Conservation (phyloP, 2,113 vertebrate genomes). For the Anhinga rufa region DNA sequence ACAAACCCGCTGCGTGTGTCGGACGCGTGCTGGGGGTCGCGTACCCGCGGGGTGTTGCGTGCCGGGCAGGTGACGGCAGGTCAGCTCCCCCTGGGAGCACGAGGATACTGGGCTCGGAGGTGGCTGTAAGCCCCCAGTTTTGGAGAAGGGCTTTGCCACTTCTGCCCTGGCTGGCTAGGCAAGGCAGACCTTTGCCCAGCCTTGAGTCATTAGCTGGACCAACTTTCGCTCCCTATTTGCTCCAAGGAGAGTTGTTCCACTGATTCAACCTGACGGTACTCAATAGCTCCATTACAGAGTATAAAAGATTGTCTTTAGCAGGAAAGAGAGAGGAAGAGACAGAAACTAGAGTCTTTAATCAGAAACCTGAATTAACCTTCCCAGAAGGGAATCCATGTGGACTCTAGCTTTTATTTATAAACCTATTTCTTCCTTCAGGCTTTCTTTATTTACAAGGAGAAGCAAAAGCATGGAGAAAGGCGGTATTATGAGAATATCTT, state of each 20-base stretch:
- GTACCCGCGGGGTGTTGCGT: too few relatives aligned
- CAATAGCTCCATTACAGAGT: neutral
- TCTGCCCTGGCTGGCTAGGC: neutral
- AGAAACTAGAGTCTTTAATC: neutral
- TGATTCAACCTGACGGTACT: neutral
- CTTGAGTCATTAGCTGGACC: neutral
- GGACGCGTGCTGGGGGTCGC: fast-evolving
- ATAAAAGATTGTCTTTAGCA: conserved; percentile 6
- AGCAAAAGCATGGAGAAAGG: neutral
- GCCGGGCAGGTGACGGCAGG: neutral
- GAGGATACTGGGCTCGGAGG: fast-evolving
- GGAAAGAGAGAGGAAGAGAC: conserved; percentile 13
- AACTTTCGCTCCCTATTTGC: neutral
- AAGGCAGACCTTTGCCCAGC: neutral
- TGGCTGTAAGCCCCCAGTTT: neutral
- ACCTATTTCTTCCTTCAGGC: neutral
- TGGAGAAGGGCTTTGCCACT: neutral
- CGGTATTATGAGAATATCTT: neutral
- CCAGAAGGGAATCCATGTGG: neutral
- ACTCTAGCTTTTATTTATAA: conserved; percentile 23
- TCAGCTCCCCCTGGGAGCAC: neutral
- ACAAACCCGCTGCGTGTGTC: too few relatives aligned
- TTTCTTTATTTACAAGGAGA: neutral
- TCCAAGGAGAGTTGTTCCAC: neutral
- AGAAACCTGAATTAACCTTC: conserved; percentile 36